Conservation (phyloP, 2,113 vertebrate species). For the Syrrhaptes paradoxus region DNA sequence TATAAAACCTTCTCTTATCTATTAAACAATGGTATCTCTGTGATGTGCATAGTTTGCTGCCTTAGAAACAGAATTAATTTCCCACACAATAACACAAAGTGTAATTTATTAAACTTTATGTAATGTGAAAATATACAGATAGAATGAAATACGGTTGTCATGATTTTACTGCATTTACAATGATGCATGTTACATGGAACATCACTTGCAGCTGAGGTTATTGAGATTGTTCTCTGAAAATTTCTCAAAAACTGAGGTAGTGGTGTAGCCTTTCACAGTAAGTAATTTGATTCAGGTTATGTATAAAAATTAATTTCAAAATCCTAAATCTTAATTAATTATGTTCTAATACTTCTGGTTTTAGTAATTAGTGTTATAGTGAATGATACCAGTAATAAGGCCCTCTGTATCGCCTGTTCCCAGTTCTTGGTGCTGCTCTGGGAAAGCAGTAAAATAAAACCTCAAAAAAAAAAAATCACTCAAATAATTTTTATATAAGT, state of each 20-base stretch:
- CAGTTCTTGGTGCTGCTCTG: not conserved
- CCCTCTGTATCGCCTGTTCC: not conserved
- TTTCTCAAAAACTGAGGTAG: not conserved
- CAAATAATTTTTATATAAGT: not conserved
- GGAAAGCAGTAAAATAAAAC: not conserved
- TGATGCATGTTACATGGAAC: not conserved
- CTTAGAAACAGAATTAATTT: not conserved
- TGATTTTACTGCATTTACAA: not conserved
- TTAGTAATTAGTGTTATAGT: not conserved
- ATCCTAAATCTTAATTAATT: not conserved
- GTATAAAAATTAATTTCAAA: not conserved
- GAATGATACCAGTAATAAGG: not conserved
- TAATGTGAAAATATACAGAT: not conserved
- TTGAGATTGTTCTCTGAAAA: not conserved
- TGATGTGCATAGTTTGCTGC: not conserved
- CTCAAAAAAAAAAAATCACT: too few species aligned
- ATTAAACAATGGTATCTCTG: not conserved
- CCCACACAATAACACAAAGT: not conserved
- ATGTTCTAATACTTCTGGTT: not conserved
- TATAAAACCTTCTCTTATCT: not conserved
- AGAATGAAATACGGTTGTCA: not conserved
- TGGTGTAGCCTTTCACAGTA: rapidly evolving
- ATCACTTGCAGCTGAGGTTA: not conserved
- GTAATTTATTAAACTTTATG: not conserved
- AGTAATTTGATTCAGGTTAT: not conserved